phyloP scores from a whole-genome alignment of 2,113 vertebrate species.

The Leptodactylus fuscus region DNA sequence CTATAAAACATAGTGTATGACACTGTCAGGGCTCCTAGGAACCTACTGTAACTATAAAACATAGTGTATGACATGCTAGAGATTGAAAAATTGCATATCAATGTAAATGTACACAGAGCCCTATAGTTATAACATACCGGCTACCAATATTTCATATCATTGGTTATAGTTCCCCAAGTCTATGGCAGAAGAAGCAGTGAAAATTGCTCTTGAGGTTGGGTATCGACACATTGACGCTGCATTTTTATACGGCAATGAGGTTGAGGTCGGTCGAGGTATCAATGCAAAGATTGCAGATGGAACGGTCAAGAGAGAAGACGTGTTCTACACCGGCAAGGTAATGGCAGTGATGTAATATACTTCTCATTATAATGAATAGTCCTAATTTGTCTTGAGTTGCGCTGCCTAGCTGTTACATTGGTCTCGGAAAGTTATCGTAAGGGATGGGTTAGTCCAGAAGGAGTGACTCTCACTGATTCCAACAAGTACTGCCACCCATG shows the following conservation, averaged over 20 bases:
- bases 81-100: too few relatives aligned
- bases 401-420: neutral
- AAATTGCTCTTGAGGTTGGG: conserved; percentile 39
- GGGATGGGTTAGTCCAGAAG: too few relatives aligned
- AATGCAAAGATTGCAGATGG: neutral
- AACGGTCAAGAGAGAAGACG: conserved; percentile 13
- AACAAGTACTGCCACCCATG: too few relatives aligned
- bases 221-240: conserved; percentile 59
- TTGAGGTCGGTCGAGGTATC: conserved; percentile 20
- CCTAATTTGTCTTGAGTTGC: neutral
- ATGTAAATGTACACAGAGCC: too few relatives aligned
- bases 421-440: neutral
- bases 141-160: neutral
- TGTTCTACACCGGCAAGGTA: conserved; percentile 56
- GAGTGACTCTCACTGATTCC: too few relatives aligned
- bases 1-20: too few relatives aligned
- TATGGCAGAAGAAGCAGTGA: neutral
- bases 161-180: neutral
- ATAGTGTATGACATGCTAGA: too few relatives aligned
- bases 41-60: too few relatives aligned
- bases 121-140: too few relatives aligned
- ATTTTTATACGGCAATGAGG: conserved; percentile 55
- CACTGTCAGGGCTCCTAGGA: too few relatives aligned
- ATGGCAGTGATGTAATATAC: neutral
- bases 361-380: too few relatives aligned